Conservation (phyloP, 1,140 invertebrate species). For the Platyscapa corneri region DNA sequence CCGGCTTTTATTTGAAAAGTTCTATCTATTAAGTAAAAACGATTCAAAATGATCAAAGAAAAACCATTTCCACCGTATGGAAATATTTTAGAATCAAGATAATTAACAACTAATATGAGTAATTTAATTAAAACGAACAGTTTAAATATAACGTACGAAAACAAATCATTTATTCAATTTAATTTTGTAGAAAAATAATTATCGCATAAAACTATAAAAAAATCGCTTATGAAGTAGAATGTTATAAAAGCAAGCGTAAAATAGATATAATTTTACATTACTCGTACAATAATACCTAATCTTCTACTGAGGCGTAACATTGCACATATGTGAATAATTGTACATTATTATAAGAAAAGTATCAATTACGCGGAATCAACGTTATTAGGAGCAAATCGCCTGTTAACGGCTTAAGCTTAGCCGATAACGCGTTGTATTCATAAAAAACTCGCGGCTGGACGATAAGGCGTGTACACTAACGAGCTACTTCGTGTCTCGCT, state of each 20-base stretch:
- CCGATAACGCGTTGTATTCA: neutral
- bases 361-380: neutral
- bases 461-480: neutral
- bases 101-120: neutral
- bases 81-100: neutral
- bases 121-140: neutral
- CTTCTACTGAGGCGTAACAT: neutral
- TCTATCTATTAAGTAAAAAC: neutral
- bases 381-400: conserved; percentile 2
- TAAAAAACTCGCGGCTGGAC: neutral
- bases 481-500: neutral
- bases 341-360: neutral
- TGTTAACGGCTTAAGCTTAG: neutral
- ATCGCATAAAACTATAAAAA: neutral
- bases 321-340: neutral
- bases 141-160: neutral
- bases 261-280: neutral
- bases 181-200: neutral
- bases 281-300: neutral
- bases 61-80: no score
- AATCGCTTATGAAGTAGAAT: neutral
- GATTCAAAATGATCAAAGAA: neutral
- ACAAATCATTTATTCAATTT: neutral
- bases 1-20: neutral
- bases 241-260: neutral